Percentiles rank a stretch among this genome's conserved stretches.
phyloP scores from a whole-genome alignment of 2,888 invertebrate species.

The Sacculina carcini region DNA sequence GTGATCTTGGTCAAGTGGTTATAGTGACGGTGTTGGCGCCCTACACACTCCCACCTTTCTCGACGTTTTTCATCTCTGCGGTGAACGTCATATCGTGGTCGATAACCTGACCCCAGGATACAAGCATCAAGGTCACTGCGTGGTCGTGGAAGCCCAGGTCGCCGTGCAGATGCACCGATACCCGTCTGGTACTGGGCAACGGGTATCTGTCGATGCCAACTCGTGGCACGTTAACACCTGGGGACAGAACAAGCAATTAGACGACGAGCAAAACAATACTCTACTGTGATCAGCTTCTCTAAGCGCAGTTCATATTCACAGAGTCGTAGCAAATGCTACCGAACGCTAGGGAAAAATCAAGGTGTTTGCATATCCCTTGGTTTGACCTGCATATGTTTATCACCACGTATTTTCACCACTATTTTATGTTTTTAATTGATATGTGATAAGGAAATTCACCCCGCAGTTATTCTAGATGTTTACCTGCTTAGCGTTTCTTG shows the following conservation, averaged over 20 bases:
- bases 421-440: too few relatives aligned
- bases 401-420: too few relatives aligned
- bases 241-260: not conserved
- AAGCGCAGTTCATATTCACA: too few relatives aligned
- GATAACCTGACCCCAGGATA: slow-evolving; percentile 23
- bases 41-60: slow-evolving; percentile 2
- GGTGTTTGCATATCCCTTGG: too few relatives aligned
- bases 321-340: too few relatives aligned
- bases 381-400: too few relatives aligned
- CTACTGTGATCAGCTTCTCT: too few relatives aligned
- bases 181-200: slow-evolving; percentile 15
- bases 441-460: too few relatives aligned
- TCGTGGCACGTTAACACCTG: slow-evolving; percentile 13
- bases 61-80: slow-evolving; percentile 8
- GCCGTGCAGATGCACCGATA: slow-evolving; percentile 31
- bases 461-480: too few relatives aligned
- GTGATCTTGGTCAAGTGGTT: not conserved
- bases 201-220: slow-evolving; percentile 11
- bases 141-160: slow-evolving; percentile 39
- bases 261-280: not conserved
- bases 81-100: slow-evolving; percentile 24
- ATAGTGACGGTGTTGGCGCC: not conserved
- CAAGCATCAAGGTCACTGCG: slow-evolving; percentile 16
- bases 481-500: too few relatives aligned
- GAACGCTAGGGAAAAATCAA: too few relatives aligned